Conservation (phyloP, 2,888 invertebrate genomes). For the Hedya salicella region DNA sequence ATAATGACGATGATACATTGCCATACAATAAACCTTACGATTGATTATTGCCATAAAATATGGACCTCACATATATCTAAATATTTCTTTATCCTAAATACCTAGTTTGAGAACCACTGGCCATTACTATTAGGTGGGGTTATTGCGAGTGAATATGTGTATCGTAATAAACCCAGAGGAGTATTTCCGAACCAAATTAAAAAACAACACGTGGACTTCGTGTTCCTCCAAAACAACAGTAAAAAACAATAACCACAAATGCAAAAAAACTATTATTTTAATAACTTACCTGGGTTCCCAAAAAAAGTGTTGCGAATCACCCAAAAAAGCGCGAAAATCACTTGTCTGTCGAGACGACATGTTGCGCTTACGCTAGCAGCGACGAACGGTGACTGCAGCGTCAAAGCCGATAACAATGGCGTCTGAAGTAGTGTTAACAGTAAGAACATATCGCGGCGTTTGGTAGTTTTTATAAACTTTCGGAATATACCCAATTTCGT, state of each 20-base stretch:
- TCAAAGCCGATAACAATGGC: constrained; percentile 12
- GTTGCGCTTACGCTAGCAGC: constrained; percentile 6
- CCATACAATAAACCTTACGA: not conserved
- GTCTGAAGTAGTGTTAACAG: constrained; percentile 11
- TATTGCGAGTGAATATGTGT: constrained; percentile 8
- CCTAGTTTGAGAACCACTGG: constrained; percentile 8
- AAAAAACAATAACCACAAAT: constrained; percentile 9
- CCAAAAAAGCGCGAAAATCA: constrained; percentile 15
- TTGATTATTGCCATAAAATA: not conserved
- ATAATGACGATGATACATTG: not conserved
- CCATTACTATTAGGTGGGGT: not conserved
- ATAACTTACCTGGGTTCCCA: constrained; percentile 1
- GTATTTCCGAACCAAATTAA: constrained; percentile 19
- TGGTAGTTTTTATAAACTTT: constrained; percentile 17
- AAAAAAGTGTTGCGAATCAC: constrained; percentile 11
- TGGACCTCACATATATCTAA: not conserved
- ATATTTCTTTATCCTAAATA: constrained; percentile 5
- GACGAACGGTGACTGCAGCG: constrained; percentile 10
- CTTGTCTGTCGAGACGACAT: constrained; percentile 2
- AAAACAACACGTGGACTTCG: constrained; percentile 16
- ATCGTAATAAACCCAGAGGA: constrained; percentile 18
- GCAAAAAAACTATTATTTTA: constrained; percentile 3
- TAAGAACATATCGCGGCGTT: constrained; percentile 14
- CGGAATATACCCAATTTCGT: constrained; percentile 12
- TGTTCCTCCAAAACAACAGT: constrained; percentile 10